A percentile compares a stretch with the other conserved stretches of the same genome.
phyloP scores from a whole-genome alignment of 2,797 vertebrate species.

The Pagetopsis macropterus region DNA sequence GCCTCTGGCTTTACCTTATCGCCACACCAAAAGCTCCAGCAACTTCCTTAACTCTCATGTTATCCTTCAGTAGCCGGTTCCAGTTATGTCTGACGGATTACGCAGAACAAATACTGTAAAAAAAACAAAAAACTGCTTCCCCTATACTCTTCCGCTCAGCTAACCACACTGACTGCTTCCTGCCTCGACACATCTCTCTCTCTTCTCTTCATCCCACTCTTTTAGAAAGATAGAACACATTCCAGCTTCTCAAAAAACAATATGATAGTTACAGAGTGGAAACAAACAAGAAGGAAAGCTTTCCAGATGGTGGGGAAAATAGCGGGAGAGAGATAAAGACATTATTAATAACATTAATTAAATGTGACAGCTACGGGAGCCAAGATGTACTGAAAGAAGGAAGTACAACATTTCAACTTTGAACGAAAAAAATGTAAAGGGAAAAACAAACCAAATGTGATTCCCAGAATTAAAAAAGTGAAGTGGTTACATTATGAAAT shows the following conservation, averaged over 20 bases:
- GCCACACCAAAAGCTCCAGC: neutral
- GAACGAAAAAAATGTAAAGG: slow-evolving; percentile 5
- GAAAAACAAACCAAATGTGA: slow-evolving; percentile 21
- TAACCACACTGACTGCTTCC: slow-evolving; percentile 75
- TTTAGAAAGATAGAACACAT: neutral
- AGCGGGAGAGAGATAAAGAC: neutral
- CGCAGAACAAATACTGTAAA: slow-evolving; percentile 45
- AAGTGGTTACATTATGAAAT: slow-evolving; percentile 20
- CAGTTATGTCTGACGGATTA: slow-evolving; percentile 34
- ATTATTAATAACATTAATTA: neutral
- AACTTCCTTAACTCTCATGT: slow-evolving; percentile 47
- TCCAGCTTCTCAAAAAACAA: neutral
- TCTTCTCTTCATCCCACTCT: neutral
- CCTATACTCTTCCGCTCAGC: slow-evolving; percentile 68
- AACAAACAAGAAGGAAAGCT: neutral
- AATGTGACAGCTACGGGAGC: slow-evolving; percentile 12
- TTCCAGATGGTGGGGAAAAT: neutral
- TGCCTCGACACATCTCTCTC: slow-evolving; percentile 34
- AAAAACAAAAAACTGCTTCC: slow-evolving; percentile 67
- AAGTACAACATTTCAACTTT: slow-evolving; percentile 52
- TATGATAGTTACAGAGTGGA: neutral
- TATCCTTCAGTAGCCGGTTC: slow-evolving; percentile 27
- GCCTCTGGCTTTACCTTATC: neutral
- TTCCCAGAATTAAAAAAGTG: slow-evolving; percentile 56
- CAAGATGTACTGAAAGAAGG: slow-evolving; percentile 42